Conservation (phyloP, 2,888 invertebrate genomes). For the Xestia sexstrigata region DNA sequence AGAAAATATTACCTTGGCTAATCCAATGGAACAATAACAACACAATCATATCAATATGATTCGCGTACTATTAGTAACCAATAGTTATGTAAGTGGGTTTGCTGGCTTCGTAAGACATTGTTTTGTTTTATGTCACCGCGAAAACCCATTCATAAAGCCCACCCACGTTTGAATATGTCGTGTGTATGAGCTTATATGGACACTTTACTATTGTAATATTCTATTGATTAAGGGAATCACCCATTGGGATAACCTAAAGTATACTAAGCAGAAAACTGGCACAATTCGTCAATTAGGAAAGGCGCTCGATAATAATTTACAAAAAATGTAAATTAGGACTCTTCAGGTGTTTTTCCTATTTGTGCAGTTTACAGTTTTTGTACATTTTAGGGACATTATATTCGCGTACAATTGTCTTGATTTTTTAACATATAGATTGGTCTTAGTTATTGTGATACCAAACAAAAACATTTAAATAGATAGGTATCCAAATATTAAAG, state of each 20-base stretch:
- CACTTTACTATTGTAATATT: not conserved
- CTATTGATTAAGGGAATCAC: not conserved
- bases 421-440: not conserved
- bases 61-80: slow-evolving; percentile 64
- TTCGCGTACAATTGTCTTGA: not conserved
- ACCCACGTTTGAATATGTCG: slow-evolving; percentile 49
- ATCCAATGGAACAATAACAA: not conserved
- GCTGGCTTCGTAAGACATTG: slow-evolving; percentile 75
- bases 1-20: not conserved
- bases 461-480: not conserved
- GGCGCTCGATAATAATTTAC: no score
- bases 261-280: not conserved
- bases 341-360: no score
- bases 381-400: not conserved
- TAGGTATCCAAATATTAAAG: not conserved
- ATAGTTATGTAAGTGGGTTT: slow-evolving; percentile 83
- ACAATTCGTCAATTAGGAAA: not conserved
- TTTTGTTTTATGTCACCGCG: slow-evolving; percentile 71
- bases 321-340: not conserved
- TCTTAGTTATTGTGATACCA: not conserved
- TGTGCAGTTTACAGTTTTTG: no score
- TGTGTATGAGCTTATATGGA: slow-evolving; percentile 25
- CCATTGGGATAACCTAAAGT: not conserved
- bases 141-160: slow-evolving; percentile 73
- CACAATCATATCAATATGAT: not conserved